Percentiles rank a stretch among this genome's conserved stretches.
phyloP scores from a whole-genome alignment of 2,113 vertebrate genomes.

The Taurulus bubalis region DNA sequence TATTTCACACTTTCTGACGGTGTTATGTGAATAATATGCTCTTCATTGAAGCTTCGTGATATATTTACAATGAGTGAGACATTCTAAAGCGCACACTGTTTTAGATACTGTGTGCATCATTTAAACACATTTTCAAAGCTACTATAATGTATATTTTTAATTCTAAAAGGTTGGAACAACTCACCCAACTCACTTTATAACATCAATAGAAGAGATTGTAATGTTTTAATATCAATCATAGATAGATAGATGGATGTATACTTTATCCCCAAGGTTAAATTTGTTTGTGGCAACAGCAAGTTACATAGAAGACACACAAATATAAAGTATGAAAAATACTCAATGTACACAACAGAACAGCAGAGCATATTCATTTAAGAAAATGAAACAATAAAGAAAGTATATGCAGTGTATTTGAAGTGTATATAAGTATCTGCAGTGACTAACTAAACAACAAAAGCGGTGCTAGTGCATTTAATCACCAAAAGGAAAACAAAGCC shows the following conservation, averaged over 20 bases:
- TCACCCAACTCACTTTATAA: background rate
- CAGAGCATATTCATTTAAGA: too few relatives aligned
- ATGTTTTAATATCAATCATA: background rate
- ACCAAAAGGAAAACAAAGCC: background rate
- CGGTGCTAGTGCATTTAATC: background rate
- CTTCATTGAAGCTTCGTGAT: background rate
- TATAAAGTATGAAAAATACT: too few relatives aligned
- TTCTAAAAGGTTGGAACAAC: too few relatives aligned
- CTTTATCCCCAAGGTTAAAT: too few relatives aligned
- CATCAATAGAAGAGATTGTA: background rate
- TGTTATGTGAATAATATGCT: background rate
- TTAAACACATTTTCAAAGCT: background rate
- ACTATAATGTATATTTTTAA: background rate
- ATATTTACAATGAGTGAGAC: background rate
- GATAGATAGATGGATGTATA: too few relatives aligned
- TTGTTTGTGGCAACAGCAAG: too few relatives aligned
- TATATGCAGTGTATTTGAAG: too few relatives aligned
- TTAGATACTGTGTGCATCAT: background rate
- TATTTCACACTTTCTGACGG: background rate
- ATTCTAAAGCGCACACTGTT: background rate
- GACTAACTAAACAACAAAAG: too few relatives aligned
- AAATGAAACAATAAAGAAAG: too few relatives aligned
- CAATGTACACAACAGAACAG: too few relatives aligned
- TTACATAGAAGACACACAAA: too few relatives aligned
- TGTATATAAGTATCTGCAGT: too few relatives aligned